A percentile compares a stretch with the other conserved stretches of the same genome.
phyloP scores from a whole-genome alignment of 2,888 invertebrate species.

The Drosophila macrospina region DNA sequence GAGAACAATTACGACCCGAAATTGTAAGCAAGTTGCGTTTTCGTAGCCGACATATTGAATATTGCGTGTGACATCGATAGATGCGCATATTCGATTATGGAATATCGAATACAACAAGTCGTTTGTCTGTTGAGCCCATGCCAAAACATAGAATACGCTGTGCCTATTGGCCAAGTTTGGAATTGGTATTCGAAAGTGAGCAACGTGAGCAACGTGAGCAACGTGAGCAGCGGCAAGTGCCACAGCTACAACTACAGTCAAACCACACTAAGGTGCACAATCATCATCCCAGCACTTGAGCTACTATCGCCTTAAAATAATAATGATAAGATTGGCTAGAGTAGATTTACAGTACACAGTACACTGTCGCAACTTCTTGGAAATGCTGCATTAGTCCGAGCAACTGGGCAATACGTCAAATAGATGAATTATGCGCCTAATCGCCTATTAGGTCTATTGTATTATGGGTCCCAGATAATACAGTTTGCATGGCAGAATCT shows the following conservation, averaged over 20 bases:
- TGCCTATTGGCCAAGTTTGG: slow-evolving; percentile 29
- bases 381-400: neutral
- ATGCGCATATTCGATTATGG: neutral
- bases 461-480: slow-evolving; percentile 10
- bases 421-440: slow-evolving; percentile 31
- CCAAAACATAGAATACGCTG: slow-evolving; percentile 7
- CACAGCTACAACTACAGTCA: slow-evolving; percentile 10
- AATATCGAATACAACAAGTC: slow-evolving; percentile 1
- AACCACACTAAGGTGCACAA: slow-evolving; percentile 2
- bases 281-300: neutral
- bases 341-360: slow-evolving; percentile 32
- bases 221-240: neutral
- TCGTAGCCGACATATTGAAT: too few relatives aligned
- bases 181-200: slow-evolving; percentile 15
- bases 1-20: neutral
- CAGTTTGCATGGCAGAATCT: too few relatives aligned
- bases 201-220: neutral
- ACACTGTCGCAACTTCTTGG: slow-evolving; percentile 31
- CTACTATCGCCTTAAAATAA: neutral
- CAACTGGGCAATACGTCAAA: slow-evolving; percentile 1
- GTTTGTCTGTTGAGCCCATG: neutral
- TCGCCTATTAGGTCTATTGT: slow-evolving; percentile 51
- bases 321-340: slow-evolving; percentile 44
- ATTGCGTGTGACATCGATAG: neutral
- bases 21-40: neutral